phyloP scores from a whole-genome alignment of 1,140 invertebrate genomes.

The Megathymus violae region DNA sequence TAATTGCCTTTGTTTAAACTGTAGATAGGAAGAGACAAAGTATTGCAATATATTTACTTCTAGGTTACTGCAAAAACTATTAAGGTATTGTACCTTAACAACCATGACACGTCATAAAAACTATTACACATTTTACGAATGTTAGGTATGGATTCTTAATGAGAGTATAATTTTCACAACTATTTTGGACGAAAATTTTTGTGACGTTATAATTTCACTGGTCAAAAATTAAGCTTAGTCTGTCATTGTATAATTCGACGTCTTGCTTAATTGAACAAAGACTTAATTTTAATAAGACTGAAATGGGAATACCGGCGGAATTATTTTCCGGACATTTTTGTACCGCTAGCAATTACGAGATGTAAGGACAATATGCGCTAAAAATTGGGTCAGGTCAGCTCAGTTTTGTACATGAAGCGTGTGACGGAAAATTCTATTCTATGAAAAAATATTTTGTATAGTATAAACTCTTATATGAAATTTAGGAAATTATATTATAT shows the following conservation, averaged over 20 bases:
- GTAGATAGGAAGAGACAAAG: too few species aligned
- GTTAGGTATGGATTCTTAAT: background rate
- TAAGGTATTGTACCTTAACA: too few species aligned
- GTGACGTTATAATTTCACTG: too few species aligned
- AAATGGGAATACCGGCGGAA: constrained; percentile 23
- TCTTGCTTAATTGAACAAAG: constrained; percentile 35
- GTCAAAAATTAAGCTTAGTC: too few species aligned
- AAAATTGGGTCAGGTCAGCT: constrained; percentile 22
- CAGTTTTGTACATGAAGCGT: constrained; percentile 6
- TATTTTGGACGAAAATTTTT: too few species aligned
- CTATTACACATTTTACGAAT: too few species aligned
- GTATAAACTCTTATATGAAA: background rate
- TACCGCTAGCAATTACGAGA: constrained; percentile 25
- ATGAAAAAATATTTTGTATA: background rate
- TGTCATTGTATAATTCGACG: background rate
- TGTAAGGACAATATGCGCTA: constrained; percentile 26
- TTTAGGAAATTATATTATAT: background rate
- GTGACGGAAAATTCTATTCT: constrained; percentile 20
- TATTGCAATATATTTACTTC: too few species aligned
- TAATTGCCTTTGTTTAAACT: background rate
- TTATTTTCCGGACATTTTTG: constrained; percentile 29
- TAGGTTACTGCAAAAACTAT: too few species aligned
- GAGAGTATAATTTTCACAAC: too few species aligned
- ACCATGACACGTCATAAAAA: too few species aligned
- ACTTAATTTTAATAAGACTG: constrained; percentile 34